phyloP scores from a whole-genome alignment of 2,797 vertebrate species.

The Sebastes diaconus region DNA sequence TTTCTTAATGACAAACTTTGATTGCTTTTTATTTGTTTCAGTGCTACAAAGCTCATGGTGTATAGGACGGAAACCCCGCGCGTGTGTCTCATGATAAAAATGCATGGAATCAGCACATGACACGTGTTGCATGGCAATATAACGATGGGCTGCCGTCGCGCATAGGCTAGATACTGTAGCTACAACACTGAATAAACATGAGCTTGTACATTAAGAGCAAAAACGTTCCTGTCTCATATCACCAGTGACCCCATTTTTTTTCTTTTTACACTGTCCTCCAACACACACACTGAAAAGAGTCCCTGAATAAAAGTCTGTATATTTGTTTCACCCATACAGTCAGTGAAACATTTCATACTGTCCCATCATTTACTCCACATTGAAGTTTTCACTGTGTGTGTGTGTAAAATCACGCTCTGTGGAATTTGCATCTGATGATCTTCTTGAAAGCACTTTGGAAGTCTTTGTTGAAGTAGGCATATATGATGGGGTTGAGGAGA shows the following conservation, averaged over 20 bases:
- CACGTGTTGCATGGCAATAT: conserved; percentile 71
- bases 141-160: conserved; percentile 69
- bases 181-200: conserved; percentile 77
- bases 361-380: conserved; percentile 2
- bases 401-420: conserved; percentile 77
- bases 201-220: conserved; percentile 68
- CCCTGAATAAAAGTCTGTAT: conserved; percentile 67
- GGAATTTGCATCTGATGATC: conserved; percentile 95
- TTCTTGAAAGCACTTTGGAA: conserved; percentile 99
- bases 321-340: conserved; percentile 35
- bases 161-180: conserved; percentile 68
- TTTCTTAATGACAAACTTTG: conserved; percentile 63
- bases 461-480: conserved; percentile 99
- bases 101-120: conserved; percentile 75
- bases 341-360: conserved; percentile 21
- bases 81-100: conserved; percentile 51
- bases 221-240: conserved; percentile 32
- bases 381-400: background rate
- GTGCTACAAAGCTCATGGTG: conserved; percentile 68
- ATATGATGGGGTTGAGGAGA: conserved; percentile 96
- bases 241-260: conserved; percentile 1
- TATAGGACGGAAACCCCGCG: conserved; percentile 62
- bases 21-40: conserved; percentile 73
- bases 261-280: conserved; percentile 35
- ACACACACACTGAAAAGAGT: conserved; percentile 45